Evolutionary conservation across 2,888 invertebrate genomes (phyloP), one percentile per base, ranked within the genome.

Genomic region (Itoplectis maculator): DNA sequence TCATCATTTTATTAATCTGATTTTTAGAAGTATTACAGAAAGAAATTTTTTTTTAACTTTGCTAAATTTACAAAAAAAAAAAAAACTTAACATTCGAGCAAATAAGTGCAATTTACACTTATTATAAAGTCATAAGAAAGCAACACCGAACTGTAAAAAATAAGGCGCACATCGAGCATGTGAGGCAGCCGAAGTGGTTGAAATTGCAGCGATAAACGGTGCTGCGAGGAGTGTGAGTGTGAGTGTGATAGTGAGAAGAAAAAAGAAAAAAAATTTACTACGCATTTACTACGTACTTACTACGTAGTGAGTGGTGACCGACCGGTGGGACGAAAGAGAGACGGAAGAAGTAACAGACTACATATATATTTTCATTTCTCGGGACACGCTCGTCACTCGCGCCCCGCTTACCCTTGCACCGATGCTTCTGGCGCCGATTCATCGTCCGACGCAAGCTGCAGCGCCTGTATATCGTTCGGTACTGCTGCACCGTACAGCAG

Each of bases 391-490:
- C 42, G 49, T 78, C 47, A 20, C 68, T 51, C 70, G 42, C 20
- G 65, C 51, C 18, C n/a, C 42, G 47, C 61, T 40, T 66, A 61
- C 63, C 63, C 82, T 82, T 70, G 76, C 82, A 51, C 65, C 81
- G 81, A 61, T 81, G 77, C 78, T 66, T 47, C 70, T 81, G 81
- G 78, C 78, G 81, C 81, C 78, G 81, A 81, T 83, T 83, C 81
- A 70, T 78, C 74, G 78, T 75, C 4, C 70, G 40, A 23, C 40
- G 78, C 81, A 69, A 78, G 83, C 80, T 83, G 83, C 83, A 69
- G 59, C 68, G 45, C 49, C 74, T 56, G 69, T 73, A 56, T 56
- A 63, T 68, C 79, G 42, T 76, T 79, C 63, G 68, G 49, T 69
- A 18, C 15, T 37, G 80, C 15, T 61, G 80, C 49, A 54, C 49